Evolutionary conservation across 2,113 vertebrate species (phyloP).

Genomic region (Lamprotornis superbus): DNA sequence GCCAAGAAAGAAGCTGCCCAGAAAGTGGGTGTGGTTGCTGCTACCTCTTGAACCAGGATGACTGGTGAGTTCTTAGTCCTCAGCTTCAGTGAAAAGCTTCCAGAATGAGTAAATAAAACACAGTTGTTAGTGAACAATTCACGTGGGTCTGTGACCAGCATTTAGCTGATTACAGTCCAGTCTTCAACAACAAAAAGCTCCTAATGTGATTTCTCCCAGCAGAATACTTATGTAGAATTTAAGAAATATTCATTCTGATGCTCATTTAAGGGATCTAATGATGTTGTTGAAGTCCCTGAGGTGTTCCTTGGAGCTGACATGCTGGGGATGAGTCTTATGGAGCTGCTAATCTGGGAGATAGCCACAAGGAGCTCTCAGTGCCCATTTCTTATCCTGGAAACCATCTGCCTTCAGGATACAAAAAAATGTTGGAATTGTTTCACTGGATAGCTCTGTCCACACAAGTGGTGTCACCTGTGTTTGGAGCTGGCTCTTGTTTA

Average conservation of each 20-base stretch:
- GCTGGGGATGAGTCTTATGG: neutral
- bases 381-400: neutral
- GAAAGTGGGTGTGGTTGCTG: conserved; percentile 88
- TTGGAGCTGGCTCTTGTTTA: neutral
- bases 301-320: neutral
- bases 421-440: neutral
- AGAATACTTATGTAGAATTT: neutral
- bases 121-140: too few species aligned
- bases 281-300: neutral
- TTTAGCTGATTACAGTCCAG: neutral
- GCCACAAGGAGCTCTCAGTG: neutral
- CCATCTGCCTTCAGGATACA: rapidly evolving
- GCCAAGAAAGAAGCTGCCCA: conserved; percentile 99
- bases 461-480: neutral
- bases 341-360: neutral
- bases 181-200: neutral
- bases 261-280: neutral
- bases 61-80: conserved; percentile 55
- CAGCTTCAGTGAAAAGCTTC: neutral
- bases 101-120: neutral
- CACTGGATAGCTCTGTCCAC: neutral
- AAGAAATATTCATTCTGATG: neutral
- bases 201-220: neutral
- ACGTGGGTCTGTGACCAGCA: rapidly evolving
- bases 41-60: conserved; percentile 86